Evolutionary conservation across 2,113 vertebrate genomes (phyloP).

Genomic region (Rutilus rutilus): DNA sequence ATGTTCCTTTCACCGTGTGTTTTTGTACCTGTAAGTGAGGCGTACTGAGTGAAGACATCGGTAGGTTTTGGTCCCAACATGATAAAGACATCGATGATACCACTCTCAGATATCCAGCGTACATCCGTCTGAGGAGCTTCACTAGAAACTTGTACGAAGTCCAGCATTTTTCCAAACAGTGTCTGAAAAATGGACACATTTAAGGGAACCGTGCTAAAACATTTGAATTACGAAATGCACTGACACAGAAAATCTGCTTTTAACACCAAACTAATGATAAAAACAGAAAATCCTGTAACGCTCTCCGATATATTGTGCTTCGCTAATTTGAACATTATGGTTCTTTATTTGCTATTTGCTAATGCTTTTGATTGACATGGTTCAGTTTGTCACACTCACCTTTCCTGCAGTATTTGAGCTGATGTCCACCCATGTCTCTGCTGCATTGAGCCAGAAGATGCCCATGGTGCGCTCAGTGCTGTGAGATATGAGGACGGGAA

Average conservation of each 20-base stretch:
- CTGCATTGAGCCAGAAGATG: slow-evolving; percentile 94
- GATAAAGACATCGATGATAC: slow-evolving; percentile 88
- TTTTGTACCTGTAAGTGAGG: slow-evolving; percentile 84
- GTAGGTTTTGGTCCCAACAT: slow-evolving; percentile 83
- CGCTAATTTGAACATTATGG: neutral
- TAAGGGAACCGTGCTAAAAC: neutral
- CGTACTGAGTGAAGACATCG: slow-evolving; percentile 84
- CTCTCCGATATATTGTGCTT: neutral
- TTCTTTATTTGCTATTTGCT: neutral
- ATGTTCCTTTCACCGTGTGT: neutral
- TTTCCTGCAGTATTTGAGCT: slow-evolving; percentile 90
- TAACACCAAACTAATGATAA: neutral
- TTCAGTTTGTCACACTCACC: slow-evolving; percentile 66
- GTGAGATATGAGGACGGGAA: slow-evolving; percentile 89
- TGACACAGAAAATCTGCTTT: neutral
- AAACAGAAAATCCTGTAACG: neutral
- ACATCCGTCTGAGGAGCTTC: slow-evolving; percentile 91
- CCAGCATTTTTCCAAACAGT: slow-evolving; percentile 89
- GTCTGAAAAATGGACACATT: slow-evolving; percentile 71
- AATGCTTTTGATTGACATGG: neutral
- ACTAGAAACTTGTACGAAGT: slow-evolving; percentile 88
- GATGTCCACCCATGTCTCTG: slow-evolving; percentile 95
- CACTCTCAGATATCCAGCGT: slow-evolving; percentile 94
- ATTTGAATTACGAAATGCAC: neutral
- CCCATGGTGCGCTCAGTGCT: slow-evolving; percentile 81